phyloP scores from a whole-genome alignment of 2,888 invertebrate species.

The Agrypnus murinus region DNA sequence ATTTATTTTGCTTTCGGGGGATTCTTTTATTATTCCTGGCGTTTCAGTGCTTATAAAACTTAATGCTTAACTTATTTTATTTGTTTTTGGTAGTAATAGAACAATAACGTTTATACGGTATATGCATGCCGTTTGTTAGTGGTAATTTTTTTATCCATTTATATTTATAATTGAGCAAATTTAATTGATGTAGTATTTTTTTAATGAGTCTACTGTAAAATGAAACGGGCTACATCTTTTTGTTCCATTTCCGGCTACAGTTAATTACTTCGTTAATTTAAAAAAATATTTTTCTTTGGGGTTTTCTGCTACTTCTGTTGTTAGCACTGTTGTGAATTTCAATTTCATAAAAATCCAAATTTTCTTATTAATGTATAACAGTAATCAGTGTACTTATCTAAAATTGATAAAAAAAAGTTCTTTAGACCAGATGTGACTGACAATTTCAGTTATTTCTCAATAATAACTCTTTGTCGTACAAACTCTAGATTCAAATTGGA shows the following conservation, averaged over 20 bases:
- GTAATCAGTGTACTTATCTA: no score
- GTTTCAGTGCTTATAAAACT: neutral
- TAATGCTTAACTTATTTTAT: neutral
- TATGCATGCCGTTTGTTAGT: no score
- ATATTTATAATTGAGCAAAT: slow-evolving; percentile 29
- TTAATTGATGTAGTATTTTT: slow-evolving; percentile 32
- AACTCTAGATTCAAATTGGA: no score
- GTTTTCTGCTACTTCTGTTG: neutral
- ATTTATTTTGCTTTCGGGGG: neutral
- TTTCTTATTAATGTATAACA: no score
- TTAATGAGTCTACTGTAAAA: slow-evolving; percentile 17
- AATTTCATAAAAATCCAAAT: no score
- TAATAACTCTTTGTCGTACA: no score
- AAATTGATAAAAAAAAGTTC: no score
- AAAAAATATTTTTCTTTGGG: slow-evolving; percentile 26
- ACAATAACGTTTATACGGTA: neutral
- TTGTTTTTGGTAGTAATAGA: no score
- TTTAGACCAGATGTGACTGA: no score
- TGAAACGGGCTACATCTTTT: slow-evolving; percentile 30
- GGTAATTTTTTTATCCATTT: no score
- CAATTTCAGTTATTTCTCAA: no score
- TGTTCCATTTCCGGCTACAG: slow-evolving; percentile 35
- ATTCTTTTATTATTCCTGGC: neutral
- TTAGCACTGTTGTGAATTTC: no score
- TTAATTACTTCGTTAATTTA: slow-evolving; percentile 37